A percentile compares a stretch with the other conserved stretches of the same genome.
These are phyloP conservation scores for Synergus laeviventris DNA, from an alignment of 2,888 invertebrate species.

Conservation along the genomic window DNA sequence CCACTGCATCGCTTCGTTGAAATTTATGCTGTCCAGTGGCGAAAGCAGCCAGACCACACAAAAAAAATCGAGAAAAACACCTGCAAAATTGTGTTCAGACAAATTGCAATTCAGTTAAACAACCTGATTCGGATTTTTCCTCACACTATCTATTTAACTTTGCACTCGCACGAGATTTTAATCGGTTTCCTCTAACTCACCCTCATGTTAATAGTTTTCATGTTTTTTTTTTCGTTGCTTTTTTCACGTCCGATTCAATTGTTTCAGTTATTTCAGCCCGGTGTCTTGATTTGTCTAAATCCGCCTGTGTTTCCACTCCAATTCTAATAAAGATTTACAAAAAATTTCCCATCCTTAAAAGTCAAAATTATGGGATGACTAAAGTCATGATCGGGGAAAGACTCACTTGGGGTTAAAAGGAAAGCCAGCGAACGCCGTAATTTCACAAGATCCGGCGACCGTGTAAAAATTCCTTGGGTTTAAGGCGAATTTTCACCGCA, in stretches of 20 bases:
- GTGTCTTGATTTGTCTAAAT: no score
- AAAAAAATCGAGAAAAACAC: conserved; percentile 11
- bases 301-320: no score
- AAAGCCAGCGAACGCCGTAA: conserved; percentile 48
- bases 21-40: conserved; percentile 52
- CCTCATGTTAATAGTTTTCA: background rate
- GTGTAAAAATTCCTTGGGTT: conserved; percentile 56
- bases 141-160: conserved; percentile 4
- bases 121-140: conserved; percentile 15
- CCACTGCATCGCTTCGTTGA: conserved; percentile 44
- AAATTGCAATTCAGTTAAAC: conserved; percentile 44
- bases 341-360: conserved; percentile 9
- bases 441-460: conserved; percentile 50
- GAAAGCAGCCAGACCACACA: conserved; percentile 42
- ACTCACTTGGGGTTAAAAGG: conserved; percentile 45
- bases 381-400: background rate
- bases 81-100: conserved; percentile 33
- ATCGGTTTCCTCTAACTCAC: background rate
- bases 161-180: background rate
- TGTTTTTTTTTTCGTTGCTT: no score
- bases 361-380: conserved; percentile 27
- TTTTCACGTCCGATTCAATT: no score
- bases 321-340: no score
- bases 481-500: conserved; percentile 51
- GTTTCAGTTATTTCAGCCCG: no score